Evolutionary conservation across 2,113 vertebrate genomes (phyloP).

Genomic region (Percopsis transmontana): DNA sequence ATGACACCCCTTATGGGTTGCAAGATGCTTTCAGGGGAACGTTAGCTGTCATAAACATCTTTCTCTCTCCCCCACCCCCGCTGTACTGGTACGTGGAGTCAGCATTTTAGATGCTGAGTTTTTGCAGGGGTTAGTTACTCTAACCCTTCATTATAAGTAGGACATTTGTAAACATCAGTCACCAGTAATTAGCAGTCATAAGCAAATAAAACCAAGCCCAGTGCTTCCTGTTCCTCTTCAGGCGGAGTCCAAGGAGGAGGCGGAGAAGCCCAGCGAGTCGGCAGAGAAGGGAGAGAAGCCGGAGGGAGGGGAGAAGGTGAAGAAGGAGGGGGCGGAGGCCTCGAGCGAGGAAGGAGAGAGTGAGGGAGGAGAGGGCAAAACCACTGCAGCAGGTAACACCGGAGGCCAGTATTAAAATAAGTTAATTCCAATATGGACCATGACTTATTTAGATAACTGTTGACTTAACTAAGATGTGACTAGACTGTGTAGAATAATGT

Average conservation of each 20-base stretch:
- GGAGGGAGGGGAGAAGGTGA: conserved; percentile 69
- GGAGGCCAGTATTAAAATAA: neutral
- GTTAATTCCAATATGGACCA: neutral
- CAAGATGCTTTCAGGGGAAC: too few species aligned
- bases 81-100: too few species aligned
- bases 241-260: conserved; percentile 87
- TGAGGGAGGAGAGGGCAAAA: conserved; percentile 67
- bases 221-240: conserved; percentile 48
- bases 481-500: too few species aligned
- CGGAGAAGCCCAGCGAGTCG: conserved; percentile 79
- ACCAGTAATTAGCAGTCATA: too few species aligned
- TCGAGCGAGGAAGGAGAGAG: conserved; percentile 67
- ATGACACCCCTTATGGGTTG: too few species aligned
- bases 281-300: conserved; percentile 83
- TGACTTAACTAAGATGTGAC: too few species aligned
- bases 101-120: too few species aligned
- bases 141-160: too few species aligned
- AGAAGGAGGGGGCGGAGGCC: conserved; percentile 66
- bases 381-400: conserved; percentile 48
- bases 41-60: too few species aligned
- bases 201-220: neutral
- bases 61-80: too few species aligned
- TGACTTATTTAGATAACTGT: neutral
- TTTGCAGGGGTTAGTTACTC: too few species aligned
- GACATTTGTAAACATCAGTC: too few species aligned